Base-by-base conservation (phyloP, 35 echinoderm and acorn worm species). In the Ophioderma brevispina region DNA sequence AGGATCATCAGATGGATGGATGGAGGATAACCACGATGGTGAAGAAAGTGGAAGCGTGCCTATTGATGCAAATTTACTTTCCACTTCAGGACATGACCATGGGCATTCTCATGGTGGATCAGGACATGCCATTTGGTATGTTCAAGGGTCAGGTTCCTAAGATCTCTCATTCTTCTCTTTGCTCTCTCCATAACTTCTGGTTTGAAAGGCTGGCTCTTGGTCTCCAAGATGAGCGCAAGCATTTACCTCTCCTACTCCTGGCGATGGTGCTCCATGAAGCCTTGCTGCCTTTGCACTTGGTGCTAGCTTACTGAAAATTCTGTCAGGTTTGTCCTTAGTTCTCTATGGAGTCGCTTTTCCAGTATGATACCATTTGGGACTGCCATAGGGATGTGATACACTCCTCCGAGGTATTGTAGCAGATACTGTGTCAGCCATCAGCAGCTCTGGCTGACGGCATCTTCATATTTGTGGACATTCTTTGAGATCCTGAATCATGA, bases 121-220 rank as follows among this genome's bases (percentile, higher is more conserved):
- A 84, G 96, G 96, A 77, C 97, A 99, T 85, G 84, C 34, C 97
- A 99, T 85, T 90, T 39, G 87, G 82, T 23, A 95, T 55, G 17
- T 80, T 1, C 70, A 90, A 43, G 36, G 40, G 18, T 78, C 85
- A 19, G 91, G 88, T 11, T 31, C 89, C 83, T 92, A 1, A 83
- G 94, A 36, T 93, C 97, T 42, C 55, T 95, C 34, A 91, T 99
- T 30, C 88, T 99, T 17, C 78, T 99, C 1, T 59, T 99, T 33
- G 97, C 97, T 17, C 80, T 99, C 18, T 99, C 97, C 0, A 86
- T 92, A 37, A 93, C 95, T 76, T 95, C 97, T 36, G 40, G 95
- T 95, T 99, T 75, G 97, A 99, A 64, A 94, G 97, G 1, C 95
- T 99, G 94, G 97, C 97, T 23, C 84, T 99, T 0, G 97, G 97